Conservation (phyloP, 2,888 invertebrate species). For the Nemotelus pantherinus region DNA sequence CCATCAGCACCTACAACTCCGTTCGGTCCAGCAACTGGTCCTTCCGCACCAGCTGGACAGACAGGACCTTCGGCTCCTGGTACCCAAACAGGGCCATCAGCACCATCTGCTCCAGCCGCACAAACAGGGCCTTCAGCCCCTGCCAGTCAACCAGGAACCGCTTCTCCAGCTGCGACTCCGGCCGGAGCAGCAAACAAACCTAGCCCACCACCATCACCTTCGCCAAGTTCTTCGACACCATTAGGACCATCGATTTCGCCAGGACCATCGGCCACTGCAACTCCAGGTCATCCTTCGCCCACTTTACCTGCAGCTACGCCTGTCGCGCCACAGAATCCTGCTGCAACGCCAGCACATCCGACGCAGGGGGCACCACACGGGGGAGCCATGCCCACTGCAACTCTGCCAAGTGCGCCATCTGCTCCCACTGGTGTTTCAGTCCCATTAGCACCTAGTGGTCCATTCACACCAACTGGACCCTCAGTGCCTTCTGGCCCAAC, state of each 20-base stretch:
- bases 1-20: not conserved
- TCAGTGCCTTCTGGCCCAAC: not conserved
- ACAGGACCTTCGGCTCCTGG: conserved; percentile 9
- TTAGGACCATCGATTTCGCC: not conserved
- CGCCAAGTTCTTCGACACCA: not conserved
- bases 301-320: not conserved
- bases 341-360: not conserved
- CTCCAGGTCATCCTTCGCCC: not conserved
- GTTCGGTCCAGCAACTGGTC: not conserved
- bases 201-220: not conserved
- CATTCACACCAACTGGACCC: conserved; percentile 8
- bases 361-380: not conserved
- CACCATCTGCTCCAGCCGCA: not conserved
- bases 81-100: not conserved
- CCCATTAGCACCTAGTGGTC: not conserved
- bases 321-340: conserved; percentile 7
- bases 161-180: not conserved
- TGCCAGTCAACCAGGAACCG: not conserved
- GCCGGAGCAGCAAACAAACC: not conserved
- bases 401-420: not conserved
- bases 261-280: not conserved
- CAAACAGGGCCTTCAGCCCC: not conserved
- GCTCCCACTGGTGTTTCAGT: not conserved
- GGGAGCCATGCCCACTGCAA: not conserved
- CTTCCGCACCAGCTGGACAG: conserved; percentile 1